Evolutionary conservation across 1,140 invertebrate species (phyloP).

Genomic region (Macrobrachium rosenbergii): DNA sequence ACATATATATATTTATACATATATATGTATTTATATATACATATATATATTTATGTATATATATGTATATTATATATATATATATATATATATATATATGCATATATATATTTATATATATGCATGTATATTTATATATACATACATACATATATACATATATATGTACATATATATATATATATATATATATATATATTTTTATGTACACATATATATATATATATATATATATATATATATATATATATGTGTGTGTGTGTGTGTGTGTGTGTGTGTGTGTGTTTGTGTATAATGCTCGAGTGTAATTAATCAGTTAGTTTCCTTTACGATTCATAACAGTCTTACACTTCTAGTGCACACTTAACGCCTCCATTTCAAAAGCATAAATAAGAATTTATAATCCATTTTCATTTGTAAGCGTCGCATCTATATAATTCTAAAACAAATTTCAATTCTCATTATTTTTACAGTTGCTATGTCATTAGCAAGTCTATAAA

Average conservation of each 20-base stretch:
- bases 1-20: neutral
- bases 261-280: too few species aligned
- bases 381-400: too few species aligned
- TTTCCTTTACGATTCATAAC: too few species aligned
- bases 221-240: slow-evolving; percentile 13
- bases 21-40: neutral
- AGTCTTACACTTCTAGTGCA: too few species aligned
- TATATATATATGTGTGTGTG: neutral
- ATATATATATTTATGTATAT: neutral
- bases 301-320: too few species aligned
- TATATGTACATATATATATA: neutral
- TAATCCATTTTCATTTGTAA: too few species aligned
- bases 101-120: slow-evolving; percentile 11
- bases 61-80: neutral
- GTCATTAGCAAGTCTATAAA: too few species aligned
- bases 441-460: too few species aligned
- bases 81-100: slow-evolving; percentile 4
- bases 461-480: too few species aligned
- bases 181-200: slow-evolving; percentile 1
- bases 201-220: neutral
- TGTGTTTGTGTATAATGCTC: too few species aligned
- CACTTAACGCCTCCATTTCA: too few species aligned
- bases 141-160: neutral
- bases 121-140: neutral
- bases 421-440: too few species aligned